Evolutionary conservation across 2,888 invertebrate species (phyloP).

Genomic region (Norana najaformis): DNA sequence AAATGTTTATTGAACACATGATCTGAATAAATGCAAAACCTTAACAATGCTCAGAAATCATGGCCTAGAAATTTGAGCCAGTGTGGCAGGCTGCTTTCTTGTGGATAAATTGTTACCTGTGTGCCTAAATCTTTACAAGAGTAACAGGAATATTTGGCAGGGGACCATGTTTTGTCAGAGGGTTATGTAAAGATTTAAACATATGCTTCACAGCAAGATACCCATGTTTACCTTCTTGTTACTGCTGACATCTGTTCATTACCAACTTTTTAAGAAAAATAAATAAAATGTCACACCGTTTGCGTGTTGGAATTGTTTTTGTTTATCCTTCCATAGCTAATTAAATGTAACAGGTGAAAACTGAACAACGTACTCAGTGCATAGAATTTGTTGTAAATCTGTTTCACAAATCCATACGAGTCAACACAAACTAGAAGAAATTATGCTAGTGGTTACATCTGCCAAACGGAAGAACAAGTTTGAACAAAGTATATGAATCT

Average conservation of each 20-base stretch:
- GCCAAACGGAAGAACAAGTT: neutral
- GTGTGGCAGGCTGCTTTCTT: too few relatives aligned
- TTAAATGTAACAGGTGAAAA: neutral
- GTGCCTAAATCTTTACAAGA: too few relatives aligned
- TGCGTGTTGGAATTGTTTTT: neutral
- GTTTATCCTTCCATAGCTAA: neutral
- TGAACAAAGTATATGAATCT: neutral
- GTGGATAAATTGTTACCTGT: too few relatives aligned
- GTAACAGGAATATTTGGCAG: too few relatives aligned
- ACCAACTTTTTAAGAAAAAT: neutral
- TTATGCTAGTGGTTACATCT: neutral
- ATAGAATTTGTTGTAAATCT: neutral
- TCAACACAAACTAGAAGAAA: neutral
- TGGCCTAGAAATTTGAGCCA: too few relatives aligned
- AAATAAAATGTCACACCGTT: neutral
- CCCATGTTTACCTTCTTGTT: neutral
- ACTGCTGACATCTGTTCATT: neutral
- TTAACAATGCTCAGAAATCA: neutral
- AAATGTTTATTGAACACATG: neutral
- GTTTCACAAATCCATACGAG: neutral
- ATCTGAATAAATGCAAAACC: neutral
- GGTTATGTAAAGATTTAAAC: neutral
- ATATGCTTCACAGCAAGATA: neutral
- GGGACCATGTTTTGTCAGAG: neutral
- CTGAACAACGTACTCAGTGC: too few relatives aligned